A percentile compares a stretch with the other conserved stretches of the same genome.
These are phyloP conservation scores for Lepidochrysops patricia DNA, from an alignment of 2,888 invertebrate genomes.

Conservation along the genomic window DNA sequence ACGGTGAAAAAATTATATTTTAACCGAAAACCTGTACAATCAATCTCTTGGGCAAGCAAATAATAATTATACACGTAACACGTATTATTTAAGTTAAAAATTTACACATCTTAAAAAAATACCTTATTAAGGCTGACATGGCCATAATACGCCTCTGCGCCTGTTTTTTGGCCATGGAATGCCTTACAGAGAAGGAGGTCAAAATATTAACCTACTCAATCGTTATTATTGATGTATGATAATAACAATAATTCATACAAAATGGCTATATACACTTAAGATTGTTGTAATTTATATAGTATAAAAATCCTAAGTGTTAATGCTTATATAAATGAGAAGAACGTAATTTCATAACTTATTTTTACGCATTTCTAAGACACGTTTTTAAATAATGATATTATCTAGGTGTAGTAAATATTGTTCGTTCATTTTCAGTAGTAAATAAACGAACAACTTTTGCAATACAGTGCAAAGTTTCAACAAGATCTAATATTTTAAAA, in stretches of 20 bases:
- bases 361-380: no score
- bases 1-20: background rate
- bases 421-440: no score
- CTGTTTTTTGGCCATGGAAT: constrained; percentile 3
- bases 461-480: no score
- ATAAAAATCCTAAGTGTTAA: no score
- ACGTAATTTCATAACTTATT: no score
- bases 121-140: background rate
- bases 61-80: constrained; percentile 9
- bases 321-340: no score
- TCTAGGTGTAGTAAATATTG: no score
- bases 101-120: constrained; percentile 12
- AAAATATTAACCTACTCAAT: background rate
- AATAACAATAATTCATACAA: background rate
- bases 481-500: no score
- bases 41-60: background rate
- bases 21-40: background rate
- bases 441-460: no score
- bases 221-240: background rate
- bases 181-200: constrained; percentile 11
- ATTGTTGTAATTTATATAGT: no score
- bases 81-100: constrained; percentile 1
- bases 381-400: no score
- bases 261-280: no score
- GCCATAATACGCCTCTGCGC: constrained; percentile 10